phyloP scores from a whole-genome alignment of 1,140 invertebrate genomes.

The Anoplophora glabripennis region DNA sequence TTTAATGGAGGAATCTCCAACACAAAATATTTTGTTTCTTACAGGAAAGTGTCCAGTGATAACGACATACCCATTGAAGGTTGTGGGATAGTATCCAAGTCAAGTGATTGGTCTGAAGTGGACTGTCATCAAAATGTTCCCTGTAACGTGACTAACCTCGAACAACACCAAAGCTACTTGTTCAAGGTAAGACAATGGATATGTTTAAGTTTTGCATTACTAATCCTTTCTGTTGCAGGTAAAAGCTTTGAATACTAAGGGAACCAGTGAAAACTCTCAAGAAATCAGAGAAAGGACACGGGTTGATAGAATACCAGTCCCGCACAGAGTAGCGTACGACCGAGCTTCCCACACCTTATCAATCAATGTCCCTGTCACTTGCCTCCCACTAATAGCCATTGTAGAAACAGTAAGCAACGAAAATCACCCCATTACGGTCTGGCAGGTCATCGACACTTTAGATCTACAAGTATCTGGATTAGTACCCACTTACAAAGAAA shows the following conservation, averaged over 20 bases:
- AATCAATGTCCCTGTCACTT: slow-evolving; percentile 75
- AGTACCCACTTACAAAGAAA: slow-evolving; percentile 65
- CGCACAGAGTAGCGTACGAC: slow-evolving; percentile 78
- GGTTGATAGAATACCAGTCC: slow-evolving; percentile 78
- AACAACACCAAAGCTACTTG: slow-evolving; percentile 78
- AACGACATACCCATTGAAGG: slow-evolving; percentile 62
- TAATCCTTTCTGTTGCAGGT: slow-evolving; percentile 55
- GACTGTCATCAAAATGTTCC: slow-evolving; percentile 82
- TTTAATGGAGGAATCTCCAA: slow-evolving; percentile 85
- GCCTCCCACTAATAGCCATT: slow-evolving; percentile 67
- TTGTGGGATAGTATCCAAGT: slow-evolving; percentile 57
- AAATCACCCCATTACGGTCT: slow-evolving; percentile 58
- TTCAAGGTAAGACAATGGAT: slow-evolving; percentile 63
- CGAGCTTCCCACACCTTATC: slow-evolving; percentile 69
- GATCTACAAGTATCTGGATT: slow-evolving; percentile 65
- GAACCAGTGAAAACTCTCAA: slow-evolving; percentile 79
- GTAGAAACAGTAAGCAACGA: slow-evolving; percentile 65
- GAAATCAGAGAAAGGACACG: slow-evolving; percentile 74
- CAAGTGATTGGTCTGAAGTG: slow-evolving; percentile 71
- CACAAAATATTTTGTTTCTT: slow-evolving; percentile 81
- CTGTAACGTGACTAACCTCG: slow-evolving; percentile 79
- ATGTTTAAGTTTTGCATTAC: no score
- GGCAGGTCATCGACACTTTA: slow-evolving; percentile 69
- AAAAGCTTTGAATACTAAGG: slow-evolving; percentile 82
- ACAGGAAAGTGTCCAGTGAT: slow-evolving; percentile 61